Evolutionary conservation across 2,113 vertebrate species (phyloP).

Genomic region (Pseudois nayaur): DNA sequence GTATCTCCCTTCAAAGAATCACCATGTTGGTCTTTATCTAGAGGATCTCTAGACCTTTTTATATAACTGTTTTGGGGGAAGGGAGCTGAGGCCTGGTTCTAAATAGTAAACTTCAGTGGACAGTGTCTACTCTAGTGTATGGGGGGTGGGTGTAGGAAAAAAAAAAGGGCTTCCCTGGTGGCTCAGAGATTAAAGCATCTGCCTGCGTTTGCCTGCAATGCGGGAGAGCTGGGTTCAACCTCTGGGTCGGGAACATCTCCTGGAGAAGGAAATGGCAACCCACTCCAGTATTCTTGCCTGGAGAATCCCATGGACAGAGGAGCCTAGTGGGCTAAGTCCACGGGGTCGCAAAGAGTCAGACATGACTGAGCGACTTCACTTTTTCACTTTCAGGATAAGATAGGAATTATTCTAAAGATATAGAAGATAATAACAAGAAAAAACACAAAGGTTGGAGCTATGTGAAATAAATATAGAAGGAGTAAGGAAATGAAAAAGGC

Average conservation of each 20-base stretch:
- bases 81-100: background rate
- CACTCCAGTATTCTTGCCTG: no score
- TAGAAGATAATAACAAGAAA: background rate
- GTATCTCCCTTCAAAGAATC: background rate
- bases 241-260: no score
- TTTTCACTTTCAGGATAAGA: background rate
- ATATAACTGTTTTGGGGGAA: background rate
- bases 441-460: background rate
- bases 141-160: no score
- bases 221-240: no score
- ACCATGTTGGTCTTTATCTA: background rate
- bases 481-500: background rate
- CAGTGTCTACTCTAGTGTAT: background rate
- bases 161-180: no score
- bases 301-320: no score
- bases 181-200: no score
- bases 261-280: no score
- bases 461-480: background rate
- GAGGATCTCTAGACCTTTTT: background rate
- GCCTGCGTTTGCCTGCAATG: no score
- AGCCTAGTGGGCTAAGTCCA: no score
- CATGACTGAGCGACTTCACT: no score
- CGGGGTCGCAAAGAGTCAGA: no score
- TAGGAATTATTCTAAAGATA: background rate
- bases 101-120: background rate